A percentile compares a stretch with the other conserved stretches of the same genome.
These are phyloP conservation scores for Avahi laniger DNA, from an alignment of 2,797 vertebrate species.

Conservation along the genomic window DNA sequence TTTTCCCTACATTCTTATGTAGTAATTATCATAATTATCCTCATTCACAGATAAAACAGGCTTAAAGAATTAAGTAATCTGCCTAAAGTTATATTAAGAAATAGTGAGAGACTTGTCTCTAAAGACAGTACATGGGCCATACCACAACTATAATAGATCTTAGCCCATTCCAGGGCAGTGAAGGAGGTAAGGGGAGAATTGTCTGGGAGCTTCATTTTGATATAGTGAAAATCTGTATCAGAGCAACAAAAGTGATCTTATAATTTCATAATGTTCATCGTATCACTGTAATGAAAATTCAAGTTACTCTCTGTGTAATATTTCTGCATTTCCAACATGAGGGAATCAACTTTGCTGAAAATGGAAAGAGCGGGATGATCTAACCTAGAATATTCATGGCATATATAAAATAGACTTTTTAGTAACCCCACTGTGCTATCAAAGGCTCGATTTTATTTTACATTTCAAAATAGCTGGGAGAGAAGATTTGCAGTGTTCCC, in stretches of 20 bases:
- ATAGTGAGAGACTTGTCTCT: neutral
- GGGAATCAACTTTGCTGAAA: neutral
- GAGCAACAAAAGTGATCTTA: neutral
- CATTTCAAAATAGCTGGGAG: neutral
- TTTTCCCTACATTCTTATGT: neutral
- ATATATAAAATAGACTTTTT: neutral
- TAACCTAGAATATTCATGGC: neutral
- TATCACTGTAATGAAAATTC: neutral
- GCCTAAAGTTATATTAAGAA: neutral
- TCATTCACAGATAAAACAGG: neutral
- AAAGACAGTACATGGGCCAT: neutral
- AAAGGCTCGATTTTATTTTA: neutral
- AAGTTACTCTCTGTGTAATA: neutral
- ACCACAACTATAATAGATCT: neutral
- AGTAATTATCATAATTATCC: neutral
- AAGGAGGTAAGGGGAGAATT: neutral
- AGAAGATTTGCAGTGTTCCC: neutral
- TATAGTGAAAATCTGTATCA: neutral
- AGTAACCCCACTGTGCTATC: neutral
- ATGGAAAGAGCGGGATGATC: neutral
- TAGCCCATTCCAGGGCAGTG: neutral
- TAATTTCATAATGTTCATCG: neutral
- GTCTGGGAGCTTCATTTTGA: neutral
- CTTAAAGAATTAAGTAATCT: neutral
- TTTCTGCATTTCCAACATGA: neutral